Percentiles rank a stretch among this genome's conserved stretches.
Evolutionary conservation across 1,140 invertebrate species (phyloP).

Genomic region (Lepidurus packardi): DNA sequence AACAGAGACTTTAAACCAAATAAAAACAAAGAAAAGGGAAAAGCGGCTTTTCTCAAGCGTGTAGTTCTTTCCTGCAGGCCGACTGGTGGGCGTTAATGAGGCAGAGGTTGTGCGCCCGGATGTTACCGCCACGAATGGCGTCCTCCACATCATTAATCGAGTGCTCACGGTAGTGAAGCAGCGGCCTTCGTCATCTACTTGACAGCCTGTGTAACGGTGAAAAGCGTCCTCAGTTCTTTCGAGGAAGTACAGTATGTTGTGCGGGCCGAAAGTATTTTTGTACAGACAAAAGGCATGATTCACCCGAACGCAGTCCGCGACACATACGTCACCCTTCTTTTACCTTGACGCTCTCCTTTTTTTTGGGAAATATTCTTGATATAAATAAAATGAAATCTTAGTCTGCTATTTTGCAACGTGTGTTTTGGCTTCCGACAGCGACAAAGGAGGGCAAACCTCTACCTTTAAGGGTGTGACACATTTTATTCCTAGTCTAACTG

Average conservation of each 20-base stretch:
- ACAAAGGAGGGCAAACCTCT: background rate
- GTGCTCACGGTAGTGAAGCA: constrained; percentile 32
- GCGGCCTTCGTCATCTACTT: background rate
- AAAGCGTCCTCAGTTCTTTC: constrained; percentile 3
- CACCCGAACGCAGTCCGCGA: constrained; percentile 5
- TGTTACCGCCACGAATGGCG: constrained; percentile 44
- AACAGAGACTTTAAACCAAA: background rate
- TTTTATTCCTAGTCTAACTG: background rate
- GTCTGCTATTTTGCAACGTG: background rate
- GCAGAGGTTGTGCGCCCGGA: constrained; percentile 40
- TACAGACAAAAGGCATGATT: constrained; percentile 17
- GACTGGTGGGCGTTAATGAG: constrained; percentile 35
- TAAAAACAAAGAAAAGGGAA: background rate
- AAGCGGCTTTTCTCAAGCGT: background rate
- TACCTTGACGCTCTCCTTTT: background rate
- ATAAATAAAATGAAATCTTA: background rate
- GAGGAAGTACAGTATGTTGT: background rate
- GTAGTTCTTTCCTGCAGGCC: constrained; percentile 31
- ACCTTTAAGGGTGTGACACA: background rate
- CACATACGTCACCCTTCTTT: constrained; percentile 14
- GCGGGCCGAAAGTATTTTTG: constrained; percentile 19
- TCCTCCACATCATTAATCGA: constrained; percentile 40
- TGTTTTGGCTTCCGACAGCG: background rate
- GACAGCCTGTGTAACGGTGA: constrained; percentile 1
- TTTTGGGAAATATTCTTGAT: background rate